Percentiles rank a stretch among this genome's conserved stretches.
phyloP scores from a whole-genome alignment of 2,797 vertebrate species.

The Tapirus indicus region DNA sequence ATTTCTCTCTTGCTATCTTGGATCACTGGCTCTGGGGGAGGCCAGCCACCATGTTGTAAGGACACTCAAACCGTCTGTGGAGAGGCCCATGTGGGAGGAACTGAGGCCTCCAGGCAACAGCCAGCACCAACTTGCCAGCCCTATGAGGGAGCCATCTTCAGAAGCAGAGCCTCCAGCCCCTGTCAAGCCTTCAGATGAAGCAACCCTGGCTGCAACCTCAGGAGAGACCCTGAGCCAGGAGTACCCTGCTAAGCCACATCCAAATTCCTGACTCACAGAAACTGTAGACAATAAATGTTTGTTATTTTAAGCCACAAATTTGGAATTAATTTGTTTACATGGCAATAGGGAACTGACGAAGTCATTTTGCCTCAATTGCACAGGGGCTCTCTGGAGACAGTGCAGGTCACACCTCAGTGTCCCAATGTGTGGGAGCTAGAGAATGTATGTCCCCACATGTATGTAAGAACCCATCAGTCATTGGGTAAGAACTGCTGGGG shows the following conservation, averaged over 20 bases:
- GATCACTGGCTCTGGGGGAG: neutral
- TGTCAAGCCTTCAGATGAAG: neutral
- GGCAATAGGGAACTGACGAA: neutral
- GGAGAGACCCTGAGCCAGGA: neutral
- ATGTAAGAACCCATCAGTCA: neutral
- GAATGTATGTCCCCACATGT: neutral
- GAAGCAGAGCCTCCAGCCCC: neutral
- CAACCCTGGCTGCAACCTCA: neutral
- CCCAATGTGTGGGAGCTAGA: neutral
- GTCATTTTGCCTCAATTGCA: neutral
- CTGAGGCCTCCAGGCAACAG: neutral
- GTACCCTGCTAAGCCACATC: neutral
- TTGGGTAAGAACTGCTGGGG: neutral
- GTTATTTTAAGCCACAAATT: neutral
- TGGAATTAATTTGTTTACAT: neutral
- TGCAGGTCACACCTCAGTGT: neutral
- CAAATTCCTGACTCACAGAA: neutral
- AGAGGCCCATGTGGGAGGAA: neutral
- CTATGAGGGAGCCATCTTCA: too few relatives aligned
- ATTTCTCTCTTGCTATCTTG: neutral
- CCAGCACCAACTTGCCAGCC: neutral
- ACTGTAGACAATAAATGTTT: too few relatives aligned
- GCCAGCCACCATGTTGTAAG: neutral
- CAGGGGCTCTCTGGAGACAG: neutral
- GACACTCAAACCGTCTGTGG: neutral